Conservation (phyloP, 1,140 invertebrate species). For the Andricus grossulariae region DNA sequence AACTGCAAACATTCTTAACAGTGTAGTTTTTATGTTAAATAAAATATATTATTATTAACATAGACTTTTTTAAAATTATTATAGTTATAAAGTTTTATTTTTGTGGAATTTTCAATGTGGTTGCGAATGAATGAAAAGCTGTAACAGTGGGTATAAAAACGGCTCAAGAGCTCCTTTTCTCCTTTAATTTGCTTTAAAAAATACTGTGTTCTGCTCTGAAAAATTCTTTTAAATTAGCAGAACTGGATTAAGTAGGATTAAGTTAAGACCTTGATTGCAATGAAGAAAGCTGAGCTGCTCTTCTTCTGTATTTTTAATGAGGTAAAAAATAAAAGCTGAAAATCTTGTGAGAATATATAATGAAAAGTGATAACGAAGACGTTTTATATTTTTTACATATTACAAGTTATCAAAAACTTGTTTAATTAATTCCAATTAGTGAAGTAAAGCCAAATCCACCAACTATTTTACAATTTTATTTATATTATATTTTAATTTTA, state of each 20-base stretch:
- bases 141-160: background rate
- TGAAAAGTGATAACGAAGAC: background rate
- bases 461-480: no score
- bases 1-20: no score
- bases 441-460: no score
- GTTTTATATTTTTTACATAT: no score
- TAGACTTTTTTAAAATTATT: no score
- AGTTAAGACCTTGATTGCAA: background rate
- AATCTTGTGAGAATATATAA: background rate
- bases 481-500: no score
- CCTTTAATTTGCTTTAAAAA: slow-evolving; percentile 10
- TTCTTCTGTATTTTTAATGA: slow-evolving; percentile 18
- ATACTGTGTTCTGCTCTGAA: slow-evolving; percentile 24
- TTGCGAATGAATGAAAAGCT: background rate
- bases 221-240: slow-evolving; percentile 23
- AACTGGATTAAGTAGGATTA: slow-evolving; percentile 5
- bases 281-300: background rate
- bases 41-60: no score
- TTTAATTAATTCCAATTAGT: no score
- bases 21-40: no score
- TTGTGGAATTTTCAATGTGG: background rate
- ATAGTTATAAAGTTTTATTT: no score
- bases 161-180: background rate
- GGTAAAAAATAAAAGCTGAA: background rate
- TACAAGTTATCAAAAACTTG: no score